Percentiles rank a stretch among this genome's conserved stretches.
Evolutionary conservation across 2,797 vertebrate species (phyloP).

Genomic region (Scomberomorus guttatus): DNA sequence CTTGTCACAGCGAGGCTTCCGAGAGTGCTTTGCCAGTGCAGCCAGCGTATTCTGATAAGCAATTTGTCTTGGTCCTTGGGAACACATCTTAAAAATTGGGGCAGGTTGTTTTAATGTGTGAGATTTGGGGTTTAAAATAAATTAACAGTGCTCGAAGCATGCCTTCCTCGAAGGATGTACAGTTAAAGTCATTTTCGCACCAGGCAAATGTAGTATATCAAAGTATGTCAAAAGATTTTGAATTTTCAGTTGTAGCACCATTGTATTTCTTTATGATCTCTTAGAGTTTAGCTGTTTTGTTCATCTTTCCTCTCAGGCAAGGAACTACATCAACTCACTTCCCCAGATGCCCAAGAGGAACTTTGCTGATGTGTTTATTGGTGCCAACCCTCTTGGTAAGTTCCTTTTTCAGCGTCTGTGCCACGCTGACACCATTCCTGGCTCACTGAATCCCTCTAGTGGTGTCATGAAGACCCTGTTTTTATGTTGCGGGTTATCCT

Average conservation of each 20-base stretch:
- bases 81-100: constrained; percentile 14
- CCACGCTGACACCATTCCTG: background rate
- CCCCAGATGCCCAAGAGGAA: constrained; percentile 97
- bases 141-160: constrained; percentile 26
- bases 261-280: background rate
- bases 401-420: constrained; percentile 27
- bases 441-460: constrained; percentile 64
- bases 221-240: background rate
- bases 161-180: background rate
- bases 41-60: constrained; percentile 44
- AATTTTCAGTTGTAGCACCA: background rate
- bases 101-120: constrained; percentile 21
- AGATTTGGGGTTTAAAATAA: constrained; percentile 22
- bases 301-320: constrained; percentile 87
- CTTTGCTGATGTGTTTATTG: constrained; percentile 98
- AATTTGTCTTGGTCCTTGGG: constrained; percentile 20
- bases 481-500: background rate
- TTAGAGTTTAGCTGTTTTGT: constrained; percentile 33
- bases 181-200: background rate
- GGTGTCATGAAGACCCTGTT: constrained; percentile 4
- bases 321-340: constrained; percentile 98
- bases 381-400: constrained; percentile 96
- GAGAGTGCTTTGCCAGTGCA: constrained; percentile 55
- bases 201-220: background rate
- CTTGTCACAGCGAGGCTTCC: constrained; percentile 66